Evolutionary conservation across 2,113 vertebrate genomes (phyloP).

Genomic region (Leptosomus discolor): DNA sequence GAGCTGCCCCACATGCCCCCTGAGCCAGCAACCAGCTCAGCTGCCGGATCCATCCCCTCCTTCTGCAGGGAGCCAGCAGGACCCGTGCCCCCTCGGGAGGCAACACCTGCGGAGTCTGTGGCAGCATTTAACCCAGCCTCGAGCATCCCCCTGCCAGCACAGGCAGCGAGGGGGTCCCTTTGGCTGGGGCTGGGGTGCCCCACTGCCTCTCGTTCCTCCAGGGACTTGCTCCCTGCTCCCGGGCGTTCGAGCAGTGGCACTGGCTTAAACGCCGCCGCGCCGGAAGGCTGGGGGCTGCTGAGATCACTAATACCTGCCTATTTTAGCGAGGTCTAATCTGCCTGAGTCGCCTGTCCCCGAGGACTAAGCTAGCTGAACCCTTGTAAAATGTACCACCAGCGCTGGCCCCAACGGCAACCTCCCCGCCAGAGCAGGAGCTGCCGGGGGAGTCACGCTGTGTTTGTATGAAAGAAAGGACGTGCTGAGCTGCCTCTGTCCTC

Average conservation of each 20-base stretch:
- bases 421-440: not conserved
- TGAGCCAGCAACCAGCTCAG: not conserved
- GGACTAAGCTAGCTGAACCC: constrained; percentile 61
- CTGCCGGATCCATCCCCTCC: accelerated
- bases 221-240: not conserved
- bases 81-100: not conserved
- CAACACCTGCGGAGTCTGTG: not conserved
- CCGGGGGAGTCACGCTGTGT: not conserved
- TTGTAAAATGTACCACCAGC: not conserved
- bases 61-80: not conserved
- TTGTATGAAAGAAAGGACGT: constrained; percentile 22
- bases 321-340: constrained; percentile 67
- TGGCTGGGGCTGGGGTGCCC: accelerated
- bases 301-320: constrained; percentile 68
- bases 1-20: not conserved
- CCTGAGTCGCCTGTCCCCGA: constrained; percentile 55
- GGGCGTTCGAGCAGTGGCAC: not conserved
- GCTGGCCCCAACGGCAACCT: not conserved
- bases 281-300: constrained; percentile 45
- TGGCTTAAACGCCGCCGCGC: not conserved
- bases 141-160: not conserved
- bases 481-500: not conserved
- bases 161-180: not conserved
- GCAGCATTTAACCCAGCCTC: not conserved
- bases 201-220: not conserved